Evolutionary conservation across 2,888 invertebrate species (phyloP).

Genomic region (Erynnis tages): DNA sequence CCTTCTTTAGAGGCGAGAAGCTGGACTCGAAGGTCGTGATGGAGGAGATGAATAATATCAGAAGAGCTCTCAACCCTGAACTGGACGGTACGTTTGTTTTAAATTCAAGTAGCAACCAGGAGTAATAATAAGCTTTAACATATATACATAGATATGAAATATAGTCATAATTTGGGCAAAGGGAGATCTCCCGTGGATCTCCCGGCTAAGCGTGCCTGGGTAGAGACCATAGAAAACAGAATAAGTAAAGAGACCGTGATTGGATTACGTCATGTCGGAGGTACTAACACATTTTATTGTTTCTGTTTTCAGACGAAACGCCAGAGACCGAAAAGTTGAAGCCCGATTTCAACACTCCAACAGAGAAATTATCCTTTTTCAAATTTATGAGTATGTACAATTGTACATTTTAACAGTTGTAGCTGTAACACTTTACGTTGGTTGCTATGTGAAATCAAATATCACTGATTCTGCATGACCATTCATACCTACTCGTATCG

Average conservation of each 20-base stretch:
- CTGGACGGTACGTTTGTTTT: constrained; percentile 36
- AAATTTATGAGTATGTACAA: constrained; percentile 58
- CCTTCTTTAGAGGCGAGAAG: constrained; percentile 49
- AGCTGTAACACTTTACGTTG: too few relatives aligned
- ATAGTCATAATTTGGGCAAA: too few relatives aligned
- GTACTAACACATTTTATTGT: background rate
- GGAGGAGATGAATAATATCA: constrained; percentile 47
- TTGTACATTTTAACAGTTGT: too few relatives aligned
- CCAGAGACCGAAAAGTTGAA: constrained; percentile 45
- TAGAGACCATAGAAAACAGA: background rate
- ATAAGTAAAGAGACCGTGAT: too few relatives aligned
- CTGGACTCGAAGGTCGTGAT: constrained; percentile 46
- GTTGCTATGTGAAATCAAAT: too few relatives aligned
- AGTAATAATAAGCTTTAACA: too few relatives aligned
- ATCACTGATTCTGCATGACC: too few relatives aligned
- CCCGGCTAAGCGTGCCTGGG: too few relatives aligned
- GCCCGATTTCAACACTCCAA: constrained; percentile 23
- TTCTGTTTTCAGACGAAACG: constrained; percentile 37
- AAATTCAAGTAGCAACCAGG: background rate
- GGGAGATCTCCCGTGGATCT: too few relatives aligned
- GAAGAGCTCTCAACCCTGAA: constrained; percentile 43
- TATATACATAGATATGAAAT: too few relatives aligned
- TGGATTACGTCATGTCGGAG: background rate
- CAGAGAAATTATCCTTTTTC: constrained; percentile 45
- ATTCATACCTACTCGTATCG: too few relatives aligned